Evolutionary conservation across 2,888 invertebrate genomes (phyloP).

Genomic region (Stenolophus ochropezus): DNA sequence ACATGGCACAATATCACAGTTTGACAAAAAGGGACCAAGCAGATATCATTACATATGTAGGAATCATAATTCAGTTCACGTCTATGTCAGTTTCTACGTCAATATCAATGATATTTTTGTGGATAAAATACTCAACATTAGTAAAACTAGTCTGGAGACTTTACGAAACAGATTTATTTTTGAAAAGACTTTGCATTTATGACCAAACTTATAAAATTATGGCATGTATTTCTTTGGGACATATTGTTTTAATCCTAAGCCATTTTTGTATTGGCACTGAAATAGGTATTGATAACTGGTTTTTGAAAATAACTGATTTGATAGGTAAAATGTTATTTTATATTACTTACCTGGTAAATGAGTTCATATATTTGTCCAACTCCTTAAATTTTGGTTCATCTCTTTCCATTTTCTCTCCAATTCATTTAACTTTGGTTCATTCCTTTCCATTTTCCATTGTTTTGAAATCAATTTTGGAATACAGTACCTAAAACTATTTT

Average conservation of each 20-base stretch:
- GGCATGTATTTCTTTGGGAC: not conserved
- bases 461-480: not conserved
- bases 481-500: not conserved
- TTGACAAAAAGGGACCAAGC: not conserved
- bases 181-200: not conserved
- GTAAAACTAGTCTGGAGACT: not conserved
- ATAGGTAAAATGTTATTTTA: no score
- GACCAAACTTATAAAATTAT: not conserved
- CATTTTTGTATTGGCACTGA: no score
- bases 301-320: no score
- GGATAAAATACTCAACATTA: not conserved
- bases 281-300: no score
- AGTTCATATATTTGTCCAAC: no score
- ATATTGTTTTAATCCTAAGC: not conserved
- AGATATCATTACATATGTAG: not conserved
- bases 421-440: no score
- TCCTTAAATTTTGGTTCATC: no score
- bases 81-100: not conserved
- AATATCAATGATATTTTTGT: not conserved
- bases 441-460: not conserved
- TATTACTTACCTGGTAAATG: no score
- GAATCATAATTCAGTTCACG: not conserved
- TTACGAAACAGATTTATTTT: not conserved
- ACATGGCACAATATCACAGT: not conserved
- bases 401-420: no score